Evolutionary conservation across 2,888 invertebrate species (phyloP), one percentile per base, ranked within the genome.

Genomic region (Drosophila pseudotalamancana): DNA sequence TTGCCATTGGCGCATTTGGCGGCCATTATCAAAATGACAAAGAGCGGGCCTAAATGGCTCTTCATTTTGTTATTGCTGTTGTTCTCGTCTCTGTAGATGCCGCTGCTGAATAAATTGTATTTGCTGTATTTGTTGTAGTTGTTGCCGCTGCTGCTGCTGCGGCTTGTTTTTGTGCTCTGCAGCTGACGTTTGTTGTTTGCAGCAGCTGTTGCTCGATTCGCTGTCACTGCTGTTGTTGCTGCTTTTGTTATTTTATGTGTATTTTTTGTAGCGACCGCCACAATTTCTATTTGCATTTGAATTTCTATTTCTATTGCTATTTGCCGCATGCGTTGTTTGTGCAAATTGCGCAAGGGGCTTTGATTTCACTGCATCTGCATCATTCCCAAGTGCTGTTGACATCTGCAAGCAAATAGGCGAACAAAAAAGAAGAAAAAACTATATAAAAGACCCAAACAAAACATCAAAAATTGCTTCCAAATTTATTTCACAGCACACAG

Each of bases 21-120:
- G 50, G 80, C 84, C 79, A 90, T 81, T 79, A 89, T 83, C 61
- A 90, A 74, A 73, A 90, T 85, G 72, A 87, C 68, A 69, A 88
- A 73, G 61, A 90, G 64, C 39, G 85, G 39, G 66, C 78, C 74
- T 72, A 83, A 86, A 72, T 72, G 72, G 60, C 61, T 55, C 56
- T 80, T 77, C 76, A 85, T 84, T 90, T 89, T 89, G 61, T 50
- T 69, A 29, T 11, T 48, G 23, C 6, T 61, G n/a, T 34, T 72
- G 35, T 14, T 55, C 32, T n/a, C n/a, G n/a, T n/a, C 34, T 59
- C 40, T 37, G 34, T n/a, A n/a, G n/a, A n/a, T n/a, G n/a, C n/a
- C n/a, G 27, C 16, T 57, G 57, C 9, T 40, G 35, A n/a, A n/a
- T n/a, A n/a, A n/a, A n/a, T n/a, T n/a, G n/a, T n/a, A n/a, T n/a